Conservation (phyloP, 2,113 vertebrate genomes). For the Mustela nigripes region DNA sequence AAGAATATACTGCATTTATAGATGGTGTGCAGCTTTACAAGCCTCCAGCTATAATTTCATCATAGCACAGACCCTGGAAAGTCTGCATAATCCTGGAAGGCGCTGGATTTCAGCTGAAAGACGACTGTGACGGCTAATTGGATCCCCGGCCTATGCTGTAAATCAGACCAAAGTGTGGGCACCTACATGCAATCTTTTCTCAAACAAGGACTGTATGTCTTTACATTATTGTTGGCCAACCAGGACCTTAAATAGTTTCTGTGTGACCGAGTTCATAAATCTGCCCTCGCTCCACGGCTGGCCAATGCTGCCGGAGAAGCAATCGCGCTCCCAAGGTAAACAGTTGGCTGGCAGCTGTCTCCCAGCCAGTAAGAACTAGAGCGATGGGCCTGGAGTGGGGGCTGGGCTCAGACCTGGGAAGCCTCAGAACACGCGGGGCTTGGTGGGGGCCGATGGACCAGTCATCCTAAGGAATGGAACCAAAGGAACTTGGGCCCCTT, state of each 20-base stretch:
- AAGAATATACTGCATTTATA: constrained; percentile 88
- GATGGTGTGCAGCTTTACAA: constrained; percentile 86
- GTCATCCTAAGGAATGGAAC: background rate
- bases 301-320: constrained; percentile 85
- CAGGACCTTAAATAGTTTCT: constrained; percentile 86
- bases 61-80: constrained; percentile 89
- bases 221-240: constrained; percentile 90
- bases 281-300: constrained; percentile 85
- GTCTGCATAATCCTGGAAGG: constrained; percentile 91
- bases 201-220: constrained; percentile 87
- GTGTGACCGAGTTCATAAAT: constrained; percentile 88
- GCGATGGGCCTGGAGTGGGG: constrained; percentile 8
- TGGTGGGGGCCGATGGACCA: background rate
- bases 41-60: constrained; percentile 89
- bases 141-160: constrained; percentile 86
- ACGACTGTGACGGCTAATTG: constrained; percentile 90
- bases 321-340: constrained; percentile 87
- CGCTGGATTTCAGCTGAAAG: constrained; percentile 87
- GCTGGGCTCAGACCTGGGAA: background rate
- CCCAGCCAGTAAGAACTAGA: constrained; percentile 67
- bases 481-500: background rate
- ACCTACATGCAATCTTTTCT: constrained; percentile 87
- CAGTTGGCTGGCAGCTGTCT: constrained; percentile 86
- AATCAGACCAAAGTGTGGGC: constrained; percentile 86
- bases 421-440: constrained; percentile 17